Evolutionary conservation across 2,113 vertebrate genomes (phyloP).

Genomic region (pig (Sus scrofa)): T2T-Sscrofa CM000812.6:141636501-141637000

Average conservation of each 20-base stretch:
- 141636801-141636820: conserved; percentile 12
- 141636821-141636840: neutral
- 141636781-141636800: conserved; percentile 32
- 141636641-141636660: conserved; percentile 12
- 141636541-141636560: conserved; percentile 53
- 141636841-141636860: neutral
- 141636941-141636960: neutral
- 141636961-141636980: neutral
- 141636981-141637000: neutral
- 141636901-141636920: conserved; percentile 42
- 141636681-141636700: conserved; percentile 32
- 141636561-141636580: conserved; percentile 48
- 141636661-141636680: conserved; percentile 43
- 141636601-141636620: conserved; percentile 63
- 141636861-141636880: neutral
- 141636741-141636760: conserved; percentile 52
- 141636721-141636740: conserved; percentile 18
- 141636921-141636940: neutral
- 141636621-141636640: conserved; percentile 46
- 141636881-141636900: neutral
- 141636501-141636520: neutral
- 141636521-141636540: conserved; percentile 44
- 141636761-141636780: conserved; percentile 2
- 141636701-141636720: conserved; percentile 47
- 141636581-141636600: conserved; percentile 31